Base-by-base conservation (phyloP, 1,140 invertebrate species). In the Octopus sinensis region DNA sequence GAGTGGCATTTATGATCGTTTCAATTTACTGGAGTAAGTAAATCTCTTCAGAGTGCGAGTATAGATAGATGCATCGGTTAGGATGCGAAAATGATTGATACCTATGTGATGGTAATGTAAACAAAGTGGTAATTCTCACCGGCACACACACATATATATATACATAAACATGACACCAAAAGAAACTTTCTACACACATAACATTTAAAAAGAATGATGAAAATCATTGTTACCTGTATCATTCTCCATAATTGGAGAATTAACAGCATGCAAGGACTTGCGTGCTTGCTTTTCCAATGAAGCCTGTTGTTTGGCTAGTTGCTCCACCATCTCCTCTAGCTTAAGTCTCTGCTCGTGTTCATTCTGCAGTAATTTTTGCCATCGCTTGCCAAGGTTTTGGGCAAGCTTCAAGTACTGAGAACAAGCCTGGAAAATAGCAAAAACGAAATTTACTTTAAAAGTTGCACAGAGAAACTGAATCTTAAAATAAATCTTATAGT, bases 281-380 rank as follows among this genome's bases (percentile, higher is more conserved):
- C 89, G 86, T 30, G 89, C 89, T 83, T 91, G 88, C 53, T 90
- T 94, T 89, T 98, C 97, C 80, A 99, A 92, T 84, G 95, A 94
- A 53, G 96, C 96, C 89, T 99, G 97, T 90, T 99, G 98, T 84
- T 96, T 94, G 4, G 98, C 98, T 76, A 99, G 92, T 86, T 98
- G 96, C 90, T 99, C 98, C 4, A 99, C 96, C 91, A 99, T 96
- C 87, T 98, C 97, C 90, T 99, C 97, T 75, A 99, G 92, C n/a
- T 96, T 93, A 85, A 95, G 92, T 85, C 97, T 94, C 91, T 99
- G 96, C 84, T 99, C 97, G 4, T 97, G 94, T 88, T 99, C 98
- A 89, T 98, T 95, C 84, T 98, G 95, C 78, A 99, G 90, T 88
- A 97, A 93, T 85, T 95, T 95, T 84, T 95, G 95, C 95, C 97